These are phyloP conservation scores for Mactra quadrangularis DNA, from an alignment of 1,140 invertebrate species.

Conservation along the genomic window DNA sequence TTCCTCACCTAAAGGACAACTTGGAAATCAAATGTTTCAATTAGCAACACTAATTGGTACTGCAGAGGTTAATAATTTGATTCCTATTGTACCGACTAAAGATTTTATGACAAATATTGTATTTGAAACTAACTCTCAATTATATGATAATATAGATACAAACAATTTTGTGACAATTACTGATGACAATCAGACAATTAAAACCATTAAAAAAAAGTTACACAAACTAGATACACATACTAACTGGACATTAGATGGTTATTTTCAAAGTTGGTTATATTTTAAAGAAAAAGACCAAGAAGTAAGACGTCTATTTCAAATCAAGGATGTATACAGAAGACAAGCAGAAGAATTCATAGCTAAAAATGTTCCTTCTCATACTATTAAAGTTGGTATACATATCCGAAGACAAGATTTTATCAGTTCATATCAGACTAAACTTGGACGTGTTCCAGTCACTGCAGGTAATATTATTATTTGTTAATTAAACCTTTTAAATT, in stretches of 20 bases:
- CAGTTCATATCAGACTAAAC: conserved; percentile 63
- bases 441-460: conserved; percentile 60
- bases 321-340: conserved; percentile 43
- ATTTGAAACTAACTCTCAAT: conserved; percentile 14
- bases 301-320: conserved; percentile 64
- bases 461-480: no score
- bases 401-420: conserved; percentile 58
- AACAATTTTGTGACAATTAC: background rate
- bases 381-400: conserved; percentile 55
- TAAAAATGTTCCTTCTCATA: background rate
- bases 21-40: conserved; percentile 68
- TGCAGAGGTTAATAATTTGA: conserved; percentile 40
- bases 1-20: conserved; percentile 33
- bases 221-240: background rate
- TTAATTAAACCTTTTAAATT: no score
- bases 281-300: conserved; percentile 55
- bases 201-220: background rate
- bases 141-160: background rate
- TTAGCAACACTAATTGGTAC: conserved; percentile 63
- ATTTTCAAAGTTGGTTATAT: conserved; percentile 70
- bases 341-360: conserved; percentile 49
- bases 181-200: conserved; percentile 1
- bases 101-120: conserved; percentile 5
- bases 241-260: conserved; percentile 63
- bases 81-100: conserved; percentile 28